phyloP scores from a whole-genome alignment of 2,113 vertebrate species.

The Pan paniscus region DNA sequence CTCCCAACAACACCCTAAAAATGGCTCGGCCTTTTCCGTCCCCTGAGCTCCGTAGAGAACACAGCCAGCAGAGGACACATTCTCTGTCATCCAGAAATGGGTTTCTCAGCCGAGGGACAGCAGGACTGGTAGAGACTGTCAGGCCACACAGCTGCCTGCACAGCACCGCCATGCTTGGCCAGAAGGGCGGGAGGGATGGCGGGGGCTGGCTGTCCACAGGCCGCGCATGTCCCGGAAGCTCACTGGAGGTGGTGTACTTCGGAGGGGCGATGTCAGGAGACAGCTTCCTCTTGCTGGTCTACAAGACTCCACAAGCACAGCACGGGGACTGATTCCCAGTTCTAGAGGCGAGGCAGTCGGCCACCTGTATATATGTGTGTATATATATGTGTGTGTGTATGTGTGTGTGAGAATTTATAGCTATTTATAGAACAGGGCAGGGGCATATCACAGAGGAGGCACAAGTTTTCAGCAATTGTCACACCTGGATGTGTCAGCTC shows the following conservation, averaged over 20 bases:
- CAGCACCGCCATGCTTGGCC: conserved; percentile 76
- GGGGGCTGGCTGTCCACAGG: conserved; percentile 51
- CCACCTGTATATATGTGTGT: conserved; percentile 31
- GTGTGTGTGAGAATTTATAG: conserved; percentile 84
- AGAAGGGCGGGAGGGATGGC: not conserved
- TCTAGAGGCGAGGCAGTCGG: conserved; percentile 4
- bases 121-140: not conserved
- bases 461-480: conserved; percentile 83
- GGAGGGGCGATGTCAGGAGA: not conserved
- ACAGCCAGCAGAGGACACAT: too few species aligned
- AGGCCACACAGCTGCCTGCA: conserved; percentile 82
- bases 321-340: not conserved
- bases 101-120: too few species aligned
- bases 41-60: too few species aligned
- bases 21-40: too few species aligned
- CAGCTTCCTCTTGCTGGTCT: too few species aligned
- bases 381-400: conserved; percentile 54
- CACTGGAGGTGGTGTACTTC: conserved; percentile 42
- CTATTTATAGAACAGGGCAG: conserved; percentile 86
- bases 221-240: conserved; percentile 18
- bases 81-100: too few species aligned
- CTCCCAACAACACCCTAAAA: too few species aligned
- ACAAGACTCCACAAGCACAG: too few species aligned
- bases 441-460: conserved; percentile 66
- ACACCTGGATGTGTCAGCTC: conserved; percentile 84